These are phyloP conservation scores for Dendrocincla tyrannina DNA, from an alignment of 2,797 vertebrate genomes.

Conservation along the genomic window DNA sequence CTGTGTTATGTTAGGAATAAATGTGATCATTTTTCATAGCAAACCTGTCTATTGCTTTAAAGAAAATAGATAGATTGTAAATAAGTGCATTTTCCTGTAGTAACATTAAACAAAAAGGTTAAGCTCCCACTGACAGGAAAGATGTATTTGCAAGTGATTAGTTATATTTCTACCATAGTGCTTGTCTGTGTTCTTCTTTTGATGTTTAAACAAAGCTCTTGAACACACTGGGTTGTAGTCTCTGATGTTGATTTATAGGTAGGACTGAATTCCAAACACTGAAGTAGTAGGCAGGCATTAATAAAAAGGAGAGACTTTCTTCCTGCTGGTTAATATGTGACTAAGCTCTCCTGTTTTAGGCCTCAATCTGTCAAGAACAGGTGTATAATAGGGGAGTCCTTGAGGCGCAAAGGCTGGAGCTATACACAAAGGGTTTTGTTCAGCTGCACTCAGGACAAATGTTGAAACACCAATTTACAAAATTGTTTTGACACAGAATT, in stretches of 20 bases:
- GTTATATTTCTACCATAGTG: constrained; percentile 79
- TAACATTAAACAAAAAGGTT: constrained; percentile 83
- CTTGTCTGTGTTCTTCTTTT: constrained; percentile 80
- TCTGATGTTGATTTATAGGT: constrained; percentile 85
- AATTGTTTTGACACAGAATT: constrained; percentile 67
- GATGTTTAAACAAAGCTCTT: constrained; percentile 85
- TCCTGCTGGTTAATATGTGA: constrained; percentile 78
- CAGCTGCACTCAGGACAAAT: constrained; percentile 50
- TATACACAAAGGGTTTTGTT: constrained; percentile 66
- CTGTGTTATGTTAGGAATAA: constrained; percentile 52
- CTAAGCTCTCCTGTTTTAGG: constrained; percentile 70
- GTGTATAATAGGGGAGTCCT: constrained; percentile 67
- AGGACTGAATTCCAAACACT: constrained; percentile 81
- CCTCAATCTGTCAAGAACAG: constrained; percentile 78
- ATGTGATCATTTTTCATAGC: constrained; percentile 56
- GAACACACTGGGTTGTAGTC: constrained; percentile 80
- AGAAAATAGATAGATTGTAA: constrained; percentile 69
- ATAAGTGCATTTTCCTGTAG: constrained; percentile 68
- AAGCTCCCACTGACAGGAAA: constrained; percentile 82
- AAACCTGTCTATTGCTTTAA: constrained; percentile 59
- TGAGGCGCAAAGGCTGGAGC: constrained; percentile 68
- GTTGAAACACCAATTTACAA: constrained; percentile 63
- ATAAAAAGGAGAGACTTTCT: constrained; percentile 72
- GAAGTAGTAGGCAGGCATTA: constrained; percentile 75
- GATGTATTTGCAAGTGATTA: constrained; percentile 87